A percentile compares a stretch with the other conserved stretches of the same genome.
Evolutionary conservation across 2,888 invertebrate species (phyloP).

Genomic region (Gisinianus flammeolus): DNA sequence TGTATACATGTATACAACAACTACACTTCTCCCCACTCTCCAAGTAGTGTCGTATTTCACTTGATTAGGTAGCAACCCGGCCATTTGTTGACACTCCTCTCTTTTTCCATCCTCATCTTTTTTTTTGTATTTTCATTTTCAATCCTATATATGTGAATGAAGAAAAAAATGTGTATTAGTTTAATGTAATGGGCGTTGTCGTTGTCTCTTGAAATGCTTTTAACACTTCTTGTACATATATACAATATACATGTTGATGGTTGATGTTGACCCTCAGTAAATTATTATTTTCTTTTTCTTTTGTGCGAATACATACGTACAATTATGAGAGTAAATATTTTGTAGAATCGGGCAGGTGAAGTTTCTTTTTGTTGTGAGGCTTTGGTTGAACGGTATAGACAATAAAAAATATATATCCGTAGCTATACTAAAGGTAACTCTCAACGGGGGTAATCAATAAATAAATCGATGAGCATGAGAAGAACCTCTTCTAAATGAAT

Average conservation of each 20-base stretch:
- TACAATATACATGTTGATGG: background rate
- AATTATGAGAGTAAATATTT: background rate
- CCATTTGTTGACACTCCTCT: conserved; percentile 3
- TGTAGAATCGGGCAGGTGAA: background rate
- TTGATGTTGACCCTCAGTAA: background rate
- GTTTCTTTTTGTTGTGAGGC: background rate
- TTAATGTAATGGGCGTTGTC: background rate
- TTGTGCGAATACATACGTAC: background rate
- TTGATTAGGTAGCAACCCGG: too few relatives aligned
- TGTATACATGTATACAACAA: too few relatives aligned
- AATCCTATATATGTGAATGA: background rate
- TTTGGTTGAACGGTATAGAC: background rate
- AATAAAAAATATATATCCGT: background rate
- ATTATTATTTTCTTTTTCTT: background rate
- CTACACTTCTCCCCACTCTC: too few relatives aligned
- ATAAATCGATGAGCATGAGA: background rate
- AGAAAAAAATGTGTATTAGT: background rate
- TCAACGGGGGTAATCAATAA: conserved; percentile 8
- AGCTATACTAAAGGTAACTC: background rate
- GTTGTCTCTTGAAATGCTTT: background rate
- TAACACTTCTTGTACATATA: background rate
- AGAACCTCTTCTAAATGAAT: background rate
- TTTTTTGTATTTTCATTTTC: background rate
- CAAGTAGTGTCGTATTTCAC: too few relatives aligned
- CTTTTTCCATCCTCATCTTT: background rate